Conservation (phyloP, 2,888 invertebrate genomes). For the Sphaeridia pumilis region DNA sequence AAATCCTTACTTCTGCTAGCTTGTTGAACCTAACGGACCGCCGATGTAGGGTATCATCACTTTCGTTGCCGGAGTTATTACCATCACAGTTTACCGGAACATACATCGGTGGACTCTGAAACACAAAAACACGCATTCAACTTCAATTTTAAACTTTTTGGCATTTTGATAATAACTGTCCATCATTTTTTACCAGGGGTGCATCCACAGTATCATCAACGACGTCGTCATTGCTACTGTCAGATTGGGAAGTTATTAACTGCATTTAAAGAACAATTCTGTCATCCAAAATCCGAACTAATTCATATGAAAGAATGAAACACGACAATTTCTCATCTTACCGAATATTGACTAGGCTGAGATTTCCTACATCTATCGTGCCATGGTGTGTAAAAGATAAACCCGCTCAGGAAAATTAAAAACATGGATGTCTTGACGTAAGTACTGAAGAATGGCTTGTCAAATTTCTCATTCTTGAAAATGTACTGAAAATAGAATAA, state of each 20-base stretch:
- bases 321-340: too few species aligned
- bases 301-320: too few species aligned
- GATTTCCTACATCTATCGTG: constrained; percentile 62
- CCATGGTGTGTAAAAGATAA: constrained; percentile 82
- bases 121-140: too few species aligned
- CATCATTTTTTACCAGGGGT: too few species aligned
- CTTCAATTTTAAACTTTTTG: too few species aligned
- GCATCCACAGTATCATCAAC: too few species aligned
- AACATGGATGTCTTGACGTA: constrained; percentile 92
- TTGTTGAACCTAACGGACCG: constrained; percentile 83
- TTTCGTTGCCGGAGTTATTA: constrained; percentile 61
- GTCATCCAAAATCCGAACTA: too few species aligned
- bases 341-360: constrained; percentile 57
- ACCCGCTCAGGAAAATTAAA: constrained; percentile 75
- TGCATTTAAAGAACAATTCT: too few species aligned
- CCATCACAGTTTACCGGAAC: constrained; percentile 70
- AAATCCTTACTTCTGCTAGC: constrained; percentile 47
- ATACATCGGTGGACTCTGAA: constrained; percentile 84
- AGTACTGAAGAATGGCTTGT: constrained; percentile 91
- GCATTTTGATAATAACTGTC: too few species aligned
- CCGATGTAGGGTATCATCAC: constrained; percentile 67
- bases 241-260: too few species aligned
- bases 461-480: constrained; percentile 68
- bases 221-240: too few species aligned
- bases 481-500: constrained; percentile 78